Percentiles rank a stretch among this genome's conserved stretches.
phyloP scores from a whole-genome alignment of 2,113 vertebrate genomes.

The Cairina moschata region DNA sequence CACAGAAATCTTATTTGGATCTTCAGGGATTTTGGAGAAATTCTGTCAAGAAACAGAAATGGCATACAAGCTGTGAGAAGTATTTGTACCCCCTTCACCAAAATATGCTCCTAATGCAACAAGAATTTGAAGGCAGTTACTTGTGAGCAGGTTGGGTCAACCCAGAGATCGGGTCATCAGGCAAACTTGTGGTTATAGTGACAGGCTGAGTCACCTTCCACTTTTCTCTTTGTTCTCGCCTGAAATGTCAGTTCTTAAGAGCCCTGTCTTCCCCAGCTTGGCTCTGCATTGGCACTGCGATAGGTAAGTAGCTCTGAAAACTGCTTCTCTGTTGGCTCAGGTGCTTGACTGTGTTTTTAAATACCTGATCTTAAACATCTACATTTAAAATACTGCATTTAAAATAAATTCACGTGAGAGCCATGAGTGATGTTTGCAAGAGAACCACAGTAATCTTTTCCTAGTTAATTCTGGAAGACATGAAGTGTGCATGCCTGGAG shows the following conservation, averaged over 20 bases:
- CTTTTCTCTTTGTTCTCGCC: background rate
- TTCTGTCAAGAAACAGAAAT: background rate
- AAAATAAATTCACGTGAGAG: background rate
- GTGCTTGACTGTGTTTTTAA: background rate
- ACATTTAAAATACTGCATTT: background rate
- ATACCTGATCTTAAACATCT: background rate
- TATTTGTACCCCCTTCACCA: background rate
- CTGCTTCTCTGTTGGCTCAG: background rate
- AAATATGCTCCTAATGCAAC: background rate
- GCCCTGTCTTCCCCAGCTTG: background rate
- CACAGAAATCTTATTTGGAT: background rate
- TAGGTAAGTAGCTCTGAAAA: background rate
- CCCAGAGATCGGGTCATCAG: background rate
- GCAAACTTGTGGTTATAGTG: background rate
- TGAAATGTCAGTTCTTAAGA: background rate
- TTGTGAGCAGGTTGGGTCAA: background rate
- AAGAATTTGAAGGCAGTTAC: background rate
- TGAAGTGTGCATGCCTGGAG: background rate
- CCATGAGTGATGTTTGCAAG: background rate
- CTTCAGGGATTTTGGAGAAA: background rate
- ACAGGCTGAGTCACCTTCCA: rapidly evolving
- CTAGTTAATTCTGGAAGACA: background rate
- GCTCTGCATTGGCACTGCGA: background rate
- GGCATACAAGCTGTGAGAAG: background rate
- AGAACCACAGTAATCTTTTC: background rate